Percentiles rank a stretch among this genome's conserved stretches.
Evolutionary conservation across 2,888 invertebrate genomes (phyloP).

Genomic region (Antitype chi): DNA sequence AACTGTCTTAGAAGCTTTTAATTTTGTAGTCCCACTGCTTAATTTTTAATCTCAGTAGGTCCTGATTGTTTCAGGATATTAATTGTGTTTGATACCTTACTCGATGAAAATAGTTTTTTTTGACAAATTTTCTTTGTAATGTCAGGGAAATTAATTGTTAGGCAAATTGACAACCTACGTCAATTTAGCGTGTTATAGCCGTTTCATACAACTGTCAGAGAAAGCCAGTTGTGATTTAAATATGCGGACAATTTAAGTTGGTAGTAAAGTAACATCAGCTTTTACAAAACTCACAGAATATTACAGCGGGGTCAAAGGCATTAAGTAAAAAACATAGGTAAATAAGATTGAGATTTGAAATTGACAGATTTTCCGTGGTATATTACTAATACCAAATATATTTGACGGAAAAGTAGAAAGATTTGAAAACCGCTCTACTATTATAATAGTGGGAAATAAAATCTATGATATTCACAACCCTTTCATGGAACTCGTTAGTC

Average conservation of each 20-base stretch:
- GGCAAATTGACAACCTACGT: background rate
- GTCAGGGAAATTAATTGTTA: background rate
- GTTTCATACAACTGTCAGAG: background rate
- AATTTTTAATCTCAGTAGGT: background rate
- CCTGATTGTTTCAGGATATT: background rate
- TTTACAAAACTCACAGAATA: background rate
- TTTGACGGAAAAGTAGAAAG: background rate
- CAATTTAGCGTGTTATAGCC: background rate
- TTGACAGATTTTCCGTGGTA: background rate
- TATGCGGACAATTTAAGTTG: background rate
- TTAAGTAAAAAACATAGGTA: background rate
- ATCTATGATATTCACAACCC: slow-evolving; percentile 23
- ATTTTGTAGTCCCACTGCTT: too few relatives aligned
- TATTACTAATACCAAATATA: background rate
- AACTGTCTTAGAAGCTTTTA: background rate
- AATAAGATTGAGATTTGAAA: background rate
- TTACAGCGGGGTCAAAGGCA: background rate
- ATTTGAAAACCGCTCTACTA: background rate
- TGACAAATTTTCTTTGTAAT: background rate
- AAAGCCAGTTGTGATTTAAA: background rate
- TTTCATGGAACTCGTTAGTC: background rate
- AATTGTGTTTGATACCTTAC: background rate
- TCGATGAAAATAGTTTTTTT: background rate
- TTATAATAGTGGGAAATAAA: background rate
- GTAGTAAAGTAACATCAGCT: too few relatives aligned